phyloP scores from a whole-genome alignment of 1,140 invertebrate genomes.

The Frieseomelitta varia region DNA sequence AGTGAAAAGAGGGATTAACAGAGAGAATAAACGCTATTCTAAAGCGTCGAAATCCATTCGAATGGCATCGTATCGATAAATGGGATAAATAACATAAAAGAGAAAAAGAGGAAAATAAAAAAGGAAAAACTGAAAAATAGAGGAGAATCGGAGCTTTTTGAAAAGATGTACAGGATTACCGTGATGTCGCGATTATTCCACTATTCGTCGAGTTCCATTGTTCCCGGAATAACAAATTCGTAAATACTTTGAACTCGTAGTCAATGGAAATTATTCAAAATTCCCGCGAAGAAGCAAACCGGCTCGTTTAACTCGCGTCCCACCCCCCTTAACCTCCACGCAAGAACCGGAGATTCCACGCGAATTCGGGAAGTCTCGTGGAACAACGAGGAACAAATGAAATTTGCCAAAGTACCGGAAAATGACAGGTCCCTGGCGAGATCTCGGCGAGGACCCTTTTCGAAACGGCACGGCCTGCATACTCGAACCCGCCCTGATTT shows the following conservation, averaged over 20 bases:
- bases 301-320: no score
- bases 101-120: background rate
- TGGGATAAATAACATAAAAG: constrained; percentile 35
- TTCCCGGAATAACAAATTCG: background rate
- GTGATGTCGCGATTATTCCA: constrained; percentile 13
- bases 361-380: constrained; percentile 2
- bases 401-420: constrained; percentile 71
- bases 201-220: background rate
- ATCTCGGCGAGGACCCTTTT: constrained; percentile 38
- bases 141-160: background rate
- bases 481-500: constrained; percentile 15
- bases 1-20: constrained; percentile 29
- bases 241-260: background rate
- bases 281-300: background rate
- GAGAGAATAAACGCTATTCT: background rate
- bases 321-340: background rate
- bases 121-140: background rate
- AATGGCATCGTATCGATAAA: constrained; percentile 37
- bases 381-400: constrained; percentile 50
- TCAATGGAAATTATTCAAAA: constrained; percentile 5
- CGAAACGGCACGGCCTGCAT: constrained; percentile 28
- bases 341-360: background rate
- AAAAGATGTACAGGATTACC: background rate
- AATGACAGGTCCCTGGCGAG: constrained; percentile 53
- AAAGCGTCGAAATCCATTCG: constrained; percentile 44